Evolutionary conservation across 1,140 invertebrate genomes (phyloP), one percentile per base, ranked within the genome.

Genomic region (Micrasema minimum): DNA sequence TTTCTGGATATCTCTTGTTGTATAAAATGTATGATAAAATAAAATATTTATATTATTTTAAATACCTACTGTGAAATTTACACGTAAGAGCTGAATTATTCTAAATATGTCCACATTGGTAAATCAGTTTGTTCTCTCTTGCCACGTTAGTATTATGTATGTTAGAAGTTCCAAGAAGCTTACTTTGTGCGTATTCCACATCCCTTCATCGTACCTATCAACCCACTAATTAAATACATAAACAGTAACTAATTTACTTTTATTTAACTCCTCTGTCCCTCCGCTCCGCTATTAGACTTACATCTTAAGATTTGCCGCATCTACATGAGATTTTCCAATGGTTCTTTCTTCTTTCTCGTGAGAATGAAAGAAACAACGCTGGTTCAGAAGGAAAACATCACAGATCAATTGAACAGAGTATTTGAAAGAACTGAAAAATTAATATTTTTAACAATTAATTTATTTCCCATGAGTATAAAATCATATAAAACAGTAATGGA

Each of bases 401-500:
- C 11, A 38, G 37, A 5, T 38, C 11, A 38, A 38, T 11, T 6
- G 11, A 38, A 38, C 5, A 7, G 12, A 43, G 16, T 43, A 7
- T 43, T n/a, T n/a, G 12, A 14, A 43, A 43, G 2, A 48, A 48
- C 18, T 18, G 10, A 48, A n/a, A 57, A 5, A 35, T 4, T 1
- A 22, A 61, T 38, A 61, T 59, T 59, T 35, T 37, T 5, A 61
- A 66, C 23, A 66, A 66, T 31, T 35, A 31, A 37, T 66, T 66
- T 66, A 50, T 66, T 66, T 51, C 46, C 31, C 62, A 66, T 20
- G 18, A 66, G 48, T 66, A 66, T 38, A 66, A 66, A 66, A 50
- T 48, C 31, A 66, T 66, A 66, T 35, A 66, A 66, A 38, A 43
- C 37, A 43, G 38, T 23, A 59, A 59, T 38, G 55, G 55, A 59